Evolutionary conservation across 2,113 vertebrate species (phyloP).

Genomic region (Sceloporus tristichus): DNA sequence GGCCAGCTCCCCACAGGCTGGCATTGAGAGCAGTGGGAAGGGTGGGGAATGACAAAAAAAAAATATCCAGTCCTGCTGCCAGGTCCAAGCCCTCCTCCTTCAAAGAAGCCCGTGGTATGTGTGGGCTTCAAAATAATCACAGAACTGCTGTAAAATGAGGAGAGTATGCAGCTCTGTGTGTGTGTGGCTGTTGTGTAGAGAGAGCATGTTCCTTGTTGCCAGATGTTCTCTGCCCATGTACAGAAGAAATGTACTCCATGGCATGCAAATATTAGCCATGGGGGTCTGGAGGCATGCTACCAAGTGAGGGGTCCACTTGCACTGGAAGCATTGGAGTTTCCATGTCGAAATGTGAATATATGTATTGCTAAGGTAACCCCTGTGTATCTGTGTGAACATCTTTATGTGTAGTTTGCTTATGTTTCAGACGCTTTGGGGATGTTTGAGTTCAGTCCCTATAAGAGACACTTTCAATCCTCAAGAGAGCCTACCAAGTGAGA

Average conservation of each 20-base stretch:
- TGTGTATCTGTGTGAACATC: background rate
- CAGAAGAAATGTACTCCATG: conserved; percentile 5
- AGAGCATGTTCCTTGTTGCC: background rate
- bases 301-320: background rate
- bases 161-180: background rate
- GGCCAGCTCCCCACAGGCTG: conserved; percentile 17
- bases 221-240: background rate
- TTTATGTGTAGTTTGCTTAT: background rate
- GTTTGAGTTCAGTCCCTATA: background rate
- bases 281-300: background rate
- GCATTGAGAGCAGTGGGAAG: conserved; percentile 29
- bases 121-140: conserved; percentile 15
- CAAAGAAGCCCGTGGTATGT: conserved; percentile 29
- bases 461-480: background rate
- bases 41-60: conserved; percentile 19
- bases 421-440: background rate
- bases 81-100: conserved; percentile 22
- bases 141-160: background rate
- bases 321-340: background rate
- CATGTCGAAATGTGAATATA: background rate
- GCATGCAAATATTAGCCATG: conserved; percentile 2
- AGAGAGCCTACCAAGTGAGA: background rate
- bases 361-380: background rate
- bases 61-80: conserved; percentile 15
- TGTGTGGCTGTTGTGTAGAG: conserved; percentile 9